Percentiles rank a stretch among this genome's conserved stretches.
These are phyloP conservation scores for Trematocara unimaculatum DNA, from an alignment of 2,113 vertebrate species.

Conservation along the genomic window DNA sequence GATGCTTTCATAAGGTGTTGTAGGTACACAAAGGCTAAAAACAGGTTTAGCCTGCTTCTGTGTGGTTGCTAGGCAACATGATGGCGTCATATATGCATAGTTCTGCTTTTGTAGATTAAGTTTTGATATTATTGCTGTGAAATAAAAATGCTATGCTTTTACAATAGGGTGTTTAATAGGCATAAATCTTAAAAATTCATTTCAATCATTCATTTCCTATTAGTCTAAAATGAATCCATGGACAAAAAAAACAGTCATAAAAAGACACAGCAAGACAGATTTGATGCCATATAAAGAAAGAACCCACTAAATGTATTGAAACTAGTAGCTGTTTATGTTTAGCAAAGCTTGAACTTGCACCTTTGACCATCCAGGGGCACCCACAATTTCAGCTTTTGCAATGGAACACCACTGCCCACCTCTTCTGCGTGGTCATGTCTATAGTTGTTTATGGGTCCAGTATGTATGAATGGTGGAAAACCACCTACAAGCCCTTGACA, in stretches of 20 bases:
- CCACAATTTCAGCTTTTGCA: background rate
- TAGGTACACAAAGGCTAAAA: background rate
- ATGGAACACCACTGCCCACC: background rate
- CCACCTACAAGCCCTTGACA: conserved; percentile 12
- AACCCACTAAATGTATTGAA: background rate
- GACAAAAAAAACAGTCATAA: background rate
- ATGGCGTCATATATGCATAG: background rate
- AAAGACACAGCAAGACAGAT: background rate
- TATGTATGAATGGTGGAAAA: background rate
- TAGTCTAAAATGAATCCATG: background rate
- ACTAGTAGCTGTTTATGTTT: background rate
- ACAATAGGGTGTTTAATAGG: background rate
- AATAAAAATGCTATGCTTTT: background rate
- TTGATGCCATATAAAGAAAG: background rate
- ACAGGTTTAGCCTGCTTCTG: background rate
- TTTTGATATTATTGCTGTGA: background rate
- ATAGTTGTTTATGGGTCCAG: background rate
- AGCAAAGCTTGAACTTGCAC: background rate
- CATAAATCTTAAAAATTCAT: background rate
- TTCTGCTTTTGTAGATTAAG: background rate
- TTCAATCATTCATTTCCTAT: background rate
- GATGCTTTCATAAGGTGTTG: background rate
- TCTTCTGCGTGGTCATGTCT: background rate
- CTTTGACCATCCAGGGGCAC: background rate
- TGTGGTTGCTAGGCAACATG: background rate